Percentiles rank a stretch among this genome's conserved stretches.
These are phyloP conservation scores for Solen grandis DNA, from an alignment of 1,140 invertebrate genomes.

Conservation along the genomic window DNA sequence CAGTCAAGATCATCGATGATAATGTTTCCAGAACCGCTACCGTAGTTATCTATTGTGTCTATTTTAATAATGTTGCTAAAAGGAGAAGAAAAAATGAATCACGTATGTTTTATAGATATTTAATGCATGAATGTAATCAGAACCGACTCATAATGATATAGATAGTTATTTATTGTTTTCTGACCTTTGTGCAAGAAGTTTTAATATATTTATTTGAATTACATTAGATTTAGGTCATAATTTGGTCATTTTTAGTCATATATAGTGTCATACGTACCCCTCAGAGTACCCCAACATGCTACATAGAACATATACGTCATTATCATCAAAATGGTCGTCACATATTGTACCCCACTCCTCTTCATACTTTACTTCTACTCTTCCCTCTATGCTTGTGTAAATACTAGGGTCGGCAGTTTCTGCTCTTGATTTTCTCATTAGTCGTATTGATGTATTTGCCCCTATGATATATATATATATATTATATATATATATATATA, in stretches of 20 bases:
- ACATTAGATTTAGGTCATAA: too few species aligned
- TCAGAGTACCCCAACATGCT: background rate
- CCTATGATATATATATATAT: background rate
- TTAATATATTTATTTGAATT: too few species aligned
- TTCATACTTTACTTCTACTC: background rate
- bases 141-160: too few species aligned
- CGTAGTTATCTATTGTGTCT: background rate
- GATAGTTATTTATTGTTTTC: too few species aligned
- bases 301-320: slow-evolving; percentile 4
- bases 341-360: background rate
- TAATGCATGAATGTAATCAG: too few species aligned
- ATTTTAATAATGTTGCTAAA: too few species aligned
- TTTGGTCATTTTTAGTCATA: too few species aligned
- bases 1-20: background rate
- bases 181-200: too few species aligned
- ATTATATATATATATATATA: too few species aligned
- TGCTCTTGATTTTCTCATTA: background rate
- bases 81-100: too few species aligned
- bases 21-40: slow-evolving; percentile 68
- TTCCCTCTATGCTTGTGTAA: background rate
- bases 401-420: background rate
- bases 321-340: slow-evolving; percentile 10
- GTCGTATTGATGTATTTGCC: background rate
- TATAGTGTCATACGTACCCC: too few species aligned
- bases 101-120: too few species aligned